Conservation (phyloP, 2,113 vertebrate species). For the Petromus typicus region DNA sequence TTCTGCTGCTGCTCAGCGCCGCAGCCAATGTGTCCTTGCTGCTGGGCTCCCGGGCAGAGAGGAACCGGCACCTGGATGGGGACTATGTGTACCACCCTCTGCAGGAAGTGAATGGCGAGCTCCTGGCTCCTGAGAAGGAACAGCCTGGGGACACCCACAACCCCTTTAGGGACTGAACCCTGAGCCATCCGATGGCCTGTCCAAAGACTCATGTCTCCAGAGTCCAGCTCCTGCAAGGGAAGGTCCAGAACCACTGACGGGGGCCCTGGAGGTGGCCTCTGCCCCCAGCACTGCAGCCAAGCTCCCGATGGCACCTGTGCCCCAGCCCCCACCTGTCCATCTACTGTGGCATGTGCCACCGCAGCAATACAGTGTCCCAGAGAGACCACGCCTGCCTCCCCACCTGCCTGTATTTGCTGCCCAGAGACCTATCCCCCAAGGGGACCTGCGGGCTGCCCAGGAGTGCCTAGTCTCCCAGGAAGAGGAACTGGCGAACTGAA, state of each 20-base stretch:
- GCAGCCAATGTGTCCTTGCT: slow-evolving; percentile 75
- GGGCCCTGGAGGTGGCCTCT: background rate
- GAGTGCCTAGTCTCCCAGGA: background rate
- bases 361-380: background rate
- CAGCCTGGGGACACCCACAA: slow-evolving; percentile 21
- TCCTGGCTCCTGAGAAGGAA: background rate
- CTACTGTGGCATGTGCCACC: background rate
- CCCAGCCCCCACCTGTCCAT: background rate
- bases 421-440: background rate
- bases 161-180: slow-evolving; percentile 72
- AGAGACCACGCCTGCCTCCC: background rate
- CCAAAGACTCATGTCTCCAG: fast-evolving
- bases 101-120: slow-evolving; percentile 81
- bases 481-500: fast-evolving
- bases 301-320: background rate
- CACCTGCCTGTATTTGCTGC: slow-evolving; percentile 62
- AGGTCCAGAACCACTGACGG: background rate
- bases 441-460: background rate
- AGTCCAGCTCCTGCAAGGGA: background rate
- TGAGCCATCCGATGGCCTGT: fast-evolving
- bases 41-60: background rate
- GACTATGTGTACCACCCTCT: slow-evolving; percentile 83
- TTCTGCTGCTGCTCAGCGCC: slow-evolving; percentile 83
- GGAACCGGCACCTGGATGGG: fast-evolving
- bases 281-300: background rate